Evolutionary conservation across 2,888 invertebrate species (phyloP).

Genomic region (Ormia ochracea): DNA sequence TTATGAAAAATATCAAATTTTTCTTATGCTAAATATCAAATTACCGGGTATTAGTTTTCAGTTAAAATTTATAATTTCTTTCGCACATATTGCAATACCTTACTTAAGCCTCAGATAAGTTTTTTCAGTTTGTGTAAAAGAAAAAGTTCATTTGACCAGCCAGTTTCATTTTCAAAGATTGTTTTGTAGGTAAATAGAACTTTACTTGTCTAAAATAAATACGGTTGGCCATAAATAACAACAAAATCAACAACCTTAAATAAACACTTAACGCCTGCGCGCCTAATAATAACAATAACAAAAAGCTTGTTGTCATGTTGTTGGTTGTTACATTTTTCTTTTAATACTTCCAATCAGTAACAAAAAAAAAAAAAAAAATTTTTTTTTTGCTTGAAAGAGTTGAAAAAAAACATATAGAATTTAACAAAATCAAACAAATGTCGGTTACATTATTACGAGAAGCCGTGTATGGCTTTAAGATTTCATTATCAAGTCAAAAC

Average conservation of each 20-base stretch:
- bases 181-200: conserved; percentile 15
- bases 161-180: background rate
- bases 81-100: background rate
- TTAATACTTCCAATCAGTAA: background rate
- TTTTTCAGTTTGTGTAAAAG: background rate
- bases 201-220: background rate
- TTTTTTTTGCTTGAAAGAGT: too few relatives aligned
- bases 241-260: conserved; percentile 26
- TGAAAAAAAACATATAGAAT: background rate
- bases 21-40: background rate
- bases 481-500: conserved; percentile 59
- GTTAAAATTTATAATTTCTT: too few relatives aligned
- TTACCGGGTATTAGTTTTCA: background rate
- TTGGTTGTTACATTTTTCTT: background rate
- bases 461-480: conserved; percentile 58
- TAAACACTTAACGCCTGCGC: conserved; percentile 56
- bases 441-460: conserved; percentile 36
- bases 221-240: conserved; percentile 4
- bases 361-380: conserved; percentile 5
- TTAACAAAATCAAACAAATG: conserved; percentile 21
- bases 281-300: conserved; percentile 12
- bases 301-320: conserved; percentile 13
- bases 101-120: background rate
- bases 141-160: background rate
- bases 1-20: background rate